These are phyloP conservation scores for Mesoclemmys tuberculata DNA, from an alignment of 2,113 vertebrate species.

Conservation along the genomic window DNA sequence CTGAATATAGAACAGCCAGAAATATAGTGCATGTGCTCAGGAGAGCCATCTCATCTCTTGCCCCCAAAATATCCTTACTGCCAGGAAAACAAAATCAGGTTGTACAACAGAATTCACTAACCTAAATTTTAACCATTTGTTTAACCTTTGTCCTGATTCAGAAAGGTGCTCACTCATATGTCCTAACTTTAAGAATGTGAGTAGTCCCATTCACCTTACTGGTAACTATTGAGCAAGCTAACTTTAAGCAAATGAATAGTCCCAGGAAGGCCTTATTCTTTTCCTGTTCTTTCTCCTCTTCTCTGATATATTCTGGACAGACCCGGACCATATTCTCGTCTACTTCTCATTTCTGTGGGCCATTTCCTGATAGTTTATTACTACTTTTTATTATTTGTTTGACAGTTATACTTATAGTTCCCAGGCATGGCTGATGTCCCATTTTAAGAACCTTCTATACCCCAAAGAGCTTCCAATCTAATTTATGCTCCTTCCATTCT, in stretches of 20 bases:
- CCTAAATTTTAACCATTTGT: not conserved
- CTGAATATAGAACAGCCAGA: not conserved
- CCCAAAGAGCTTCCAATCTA: not conserved
- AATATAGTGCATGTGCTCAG: not conserved
- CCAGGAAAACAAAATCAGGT: not conserved
- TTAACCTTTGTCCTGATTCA: too few relatives aligned
- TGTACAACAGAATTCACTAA: fast-evolving
- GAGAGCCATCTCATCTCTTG: fast-evolving
- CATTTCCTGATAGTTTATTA: not conserved
- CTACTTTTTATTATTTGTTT: not conserved
- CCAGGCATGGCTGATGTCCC: not conserved
- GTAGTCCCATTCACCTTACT: not conserved
- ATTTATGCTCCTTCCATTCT: not conserved
- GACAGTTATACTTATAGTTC: not conserved
- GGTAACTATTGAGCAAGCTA: not conserved
- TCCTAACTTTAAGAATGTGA: not conserved
- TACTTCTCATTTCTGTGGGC: not conserved
- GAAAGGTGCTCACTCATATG: not conserved
- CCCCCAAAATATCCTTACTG: not conserved
- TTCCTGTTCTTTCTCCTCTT: not conserved
- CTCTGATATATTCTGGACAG: not conserved
- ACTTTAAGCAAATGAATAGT: not conserved
- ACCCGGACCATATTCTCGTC: not conserved
- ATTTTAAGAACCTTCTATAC: not conserved
- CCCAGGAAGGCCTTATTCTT: not conserved